Conservation (phyloP, 2,113 vertebrate species). For the Aegypius monachus region DNA sequence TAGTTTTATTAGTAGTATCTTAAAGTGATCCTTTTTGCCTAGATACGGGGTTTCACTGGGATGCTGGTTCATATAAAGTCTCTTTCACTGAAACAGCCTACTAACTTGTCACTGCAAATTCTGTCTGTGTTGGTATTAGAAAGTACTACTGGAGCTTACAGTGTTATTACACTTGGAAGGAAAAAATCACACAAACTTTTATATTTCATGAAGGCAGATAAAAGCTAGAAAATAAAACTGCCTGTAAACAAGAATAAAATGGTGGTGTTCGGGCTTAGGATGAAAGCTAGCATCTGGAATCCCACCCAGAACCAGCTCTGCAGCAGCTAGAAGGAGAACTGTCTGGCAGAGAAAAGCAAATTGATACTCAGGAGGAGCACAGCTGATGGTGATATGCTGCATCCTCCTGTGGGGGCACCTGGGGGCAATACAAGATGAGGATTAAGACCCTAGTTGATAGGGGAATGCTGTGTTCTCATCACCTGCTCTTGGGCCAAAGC, state of each 20-base stretch:
- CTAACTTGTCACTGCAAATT: background rate
- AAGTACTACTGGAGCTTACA: background rate
- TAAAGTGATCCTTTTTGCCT: background rate
- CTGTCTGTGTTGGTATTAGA: background rate
- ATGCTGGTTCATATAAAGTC: background rate
- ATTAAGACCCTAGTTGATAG: background rate
- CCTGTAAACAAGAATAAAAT: background rate
- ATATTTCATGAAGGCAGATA: background rate
- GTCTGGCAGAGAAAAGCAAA: background rate
- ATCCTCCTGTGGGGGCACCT: fast-evolving
- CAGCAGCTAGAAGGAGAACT: background rate
- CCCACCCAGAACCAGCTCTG: background rate
- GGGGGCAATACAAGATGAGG: background rate
- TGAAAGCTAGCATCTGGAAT: background rate
- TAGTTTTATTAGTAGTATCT: background rate
- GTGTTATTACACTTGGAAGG: background rate
- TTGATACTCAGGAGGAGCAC: background rate
- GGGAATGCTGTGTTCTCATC: background rate
- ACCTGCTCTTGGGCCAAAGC: background rate
- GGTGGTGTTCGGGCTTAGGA: background rate
- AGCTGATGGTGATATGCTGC: background rate
- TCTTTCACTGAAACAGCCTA: background rate
- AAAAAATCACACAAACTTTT: background rate
- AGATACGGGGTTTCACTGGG: background rate
- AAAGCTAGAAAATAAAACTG: background rate